Percentiles rank a stretch among this genome's conserved stretches.
Evolutionary conservation across 2,113 vertebrate species (phyloP).

Genomic region (Rhegmatorhina hoffmannsi): DNA sequence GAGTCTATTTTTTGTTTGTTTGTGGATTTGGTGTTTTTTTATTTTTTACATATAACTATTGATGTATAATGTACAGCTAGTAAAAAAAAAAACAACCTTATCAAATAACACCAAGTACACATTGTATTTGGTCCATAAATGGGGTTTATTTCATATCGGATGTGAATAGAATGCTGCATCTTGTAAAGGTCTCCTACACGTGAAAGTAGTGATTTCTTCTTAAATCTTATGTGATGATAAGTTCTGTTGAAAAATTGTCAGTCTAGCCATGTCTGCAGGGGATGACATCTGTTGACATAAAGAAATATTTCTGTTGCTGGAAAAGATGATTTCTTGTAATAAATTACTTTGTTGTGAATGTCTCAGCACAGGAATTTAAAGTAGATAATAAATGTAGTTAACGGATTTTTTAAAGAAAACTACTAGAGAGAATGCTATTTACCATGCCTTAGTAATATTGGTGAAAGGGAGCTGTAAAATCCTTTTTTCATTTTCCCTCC

Average conservation of each 20-base stretch:
- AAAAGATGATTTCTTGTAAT: background rate
- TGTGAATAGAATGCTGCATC: background rate
- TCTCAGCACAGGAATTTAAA: background rate
- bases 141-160: background rate
- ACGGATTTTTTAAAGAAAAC: background rate
- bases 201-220: background rate
- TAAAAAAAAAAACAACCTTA: background rate
- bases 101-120: background rate
- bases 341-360: background rate
- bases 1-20: background rate
- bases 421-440: background rate
- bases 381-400: background rate
- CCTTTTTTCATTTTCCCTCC: background rate
- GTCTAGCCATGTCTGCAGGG: background rate
- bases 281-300: background rate
- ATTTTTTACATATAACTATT: background rate
- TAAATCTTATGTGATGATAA: background rate
- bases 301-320: background rate
- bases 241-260: background rate
- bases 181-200: background rate
- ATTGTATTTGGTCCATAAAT: background rate
- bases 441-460: accelerated
- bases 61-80: background rate
- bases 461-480: background rate
- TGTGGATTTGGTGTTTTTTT: background rate